Evolutionary conservation across 2,888 invertebrate genomes (phyloP).

Genomic region (Phengaris alcon): DNA sequence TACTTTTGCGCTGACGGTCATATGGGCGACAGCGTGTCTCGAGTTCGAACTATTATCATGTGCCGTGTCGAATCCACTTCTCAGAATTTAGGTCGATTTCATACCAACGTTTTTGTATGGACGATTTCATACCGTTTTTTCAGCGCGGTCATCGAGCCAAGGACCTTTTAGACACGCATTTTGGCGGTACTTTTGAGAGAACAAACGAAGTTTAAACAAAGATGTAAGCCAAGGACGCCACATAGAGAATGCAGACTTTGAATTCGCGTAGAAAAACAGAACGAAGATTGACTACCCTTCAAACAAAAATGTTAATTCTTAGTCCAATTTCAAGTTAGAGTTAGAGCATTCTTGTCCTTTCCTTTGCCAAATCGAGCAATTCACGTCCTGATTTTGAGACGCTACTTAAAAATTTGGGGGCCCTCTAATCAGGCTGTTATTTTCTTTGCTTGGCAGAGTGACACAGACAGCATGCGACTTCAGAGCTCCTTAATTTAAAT

Average conservation of each 20-base stretch:
- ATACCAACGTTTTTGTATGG: conserved; percentile 3
- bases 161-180: neutral
- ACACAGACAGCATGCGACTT: too few species aligned
- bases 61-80: conserved; percentile 16
- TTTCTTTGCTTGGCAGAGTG: too few species aligned
- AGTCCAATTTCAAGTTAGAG: too few species aligned
- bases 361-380: too few species aligned
- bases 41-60: neutral
- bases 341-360: too few species aligned
- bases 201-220: neutral
- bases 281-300: neutral
- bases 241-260: neutral
- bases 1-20: neutral
- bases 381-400: too few species aligned
- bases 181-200: neutral
- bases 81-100: neutral
- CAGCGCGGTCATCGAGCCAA: neutral
- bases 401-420: too few species aligned
- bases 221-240: neutral
- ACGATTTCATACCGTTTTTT: neutral
- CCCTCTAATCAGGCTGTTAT: too few species aligned
- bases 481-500: too few species aligned
- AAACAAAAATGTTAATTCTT: too few species aligned
- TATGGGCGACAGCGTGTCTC: conserved; percentile 1
- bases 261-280: neutral